Base-by-base conservation (phyloP, 2,888 invertebrate genomes). In the Cosmia trapezina region DNA sequence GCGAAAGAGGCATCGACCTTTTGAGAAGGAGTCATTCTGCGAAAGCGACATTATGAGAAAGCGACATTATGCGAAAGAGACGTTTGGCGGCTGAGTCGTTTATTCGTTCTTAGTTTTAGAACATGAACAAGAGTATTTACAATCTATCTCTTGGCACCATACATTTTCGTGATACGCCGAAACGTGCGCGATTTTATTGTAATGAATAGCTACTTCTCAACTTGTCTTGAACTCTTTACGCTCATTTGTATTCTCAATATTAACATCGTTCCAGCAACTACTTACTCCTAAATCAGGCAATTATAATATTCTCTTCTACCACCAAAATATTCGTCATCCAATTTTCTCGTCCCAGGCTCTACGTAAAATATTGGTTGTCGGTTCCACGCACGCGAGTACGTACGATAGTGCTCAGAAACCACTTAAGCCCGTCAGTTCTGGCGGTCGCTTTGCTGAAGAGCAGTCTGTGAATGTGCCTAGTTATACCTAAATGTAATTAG, bases 341-440 rank as follows among this genome's bases (percentile, higher is more conserved):
- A 63, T 73, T 43, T 70, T 28, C 49, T 37, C n/a, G 49, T 54
- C 11, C 3, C n/a, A 17, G 45, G 41, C 17, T 56, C 19, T 51
- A 61, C 22, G 37, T 64, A 67, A 69, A 63, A 69, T 77, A 81
- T 73, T 51, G 54, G 73, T 2, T 81, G 78, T 81, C 77, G 70
- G 43, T 43, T 53, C 53, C 80, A 80, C 56, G 28, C 72, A 41
- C 33, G 17, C 22, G 4, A 78, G 67, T 70, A 57, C 65, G 4
- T 19, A 33, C 45, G 67, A 73, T 81, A 80, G 80, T 77, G 81
- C 77, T 81, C 81, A 41, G 56, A 33, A 70, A 65, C 80, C 81
- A 80, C 80, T 80, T 68, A 80, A 64, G 63, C 64, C 60, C 11
- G 45, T 77, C 77, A 80, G 70, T 80, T 80, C 64, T 59, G 60